phyloP scores from a whole-genome alignment of 2,797 vertebrate genomes.

The Rhinichthys osculus region DNA sequence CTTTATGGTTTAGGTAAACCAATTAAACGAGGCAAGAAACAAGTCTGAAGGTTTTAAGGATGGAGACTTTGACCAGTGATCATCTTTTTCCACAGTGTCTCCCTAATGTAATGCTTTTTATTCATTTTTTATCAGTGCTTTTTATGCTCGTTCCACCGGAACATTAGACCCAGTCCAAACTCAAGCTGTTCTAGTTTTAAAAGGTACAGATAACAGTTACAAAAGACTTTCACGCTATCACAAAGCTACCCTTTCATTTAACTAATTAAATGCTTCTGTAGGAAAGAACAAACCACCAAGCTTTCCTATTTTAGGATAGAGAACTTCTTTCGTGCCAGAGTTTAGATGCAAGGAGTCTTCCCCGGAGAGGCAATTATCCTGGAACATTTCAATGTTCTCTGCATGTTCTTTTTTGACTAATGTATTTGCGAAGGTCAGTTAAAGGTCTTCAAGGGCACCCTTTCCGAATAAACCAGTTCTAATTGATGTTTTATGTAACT shows the following conservation, averaged over 20 bases:
- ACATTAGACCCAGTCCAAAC: background rate
- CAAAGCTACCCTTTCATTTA: background rate
- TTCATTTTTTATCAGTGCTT: background rate
- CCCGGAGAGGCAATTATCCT: slow-evolving; percentile 36
- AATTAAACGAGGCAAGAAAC: background rate
- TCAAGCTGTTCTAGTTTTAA: background rate
- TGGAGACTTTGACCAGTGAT: background rate
- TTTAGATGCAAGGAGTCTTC: slow-evolving; percentile 7
- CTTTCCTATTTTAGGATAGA: background rate
- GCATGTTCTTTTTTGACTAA: background rate
- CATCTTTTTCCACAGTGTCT: background rate
- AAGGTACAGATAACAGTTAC: background rate
- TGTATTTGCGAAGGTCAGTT: slow-evolving; percentile 14
- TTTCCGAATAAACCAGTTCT: background rate
- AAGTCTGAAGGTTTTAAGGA: background rate
- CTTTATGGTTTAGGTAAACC: slow-evolving; percentile 12
- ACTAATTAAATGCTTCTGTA: background rate
- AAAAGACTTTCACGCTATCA: background rate
- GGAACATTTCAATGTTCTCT: background rate
- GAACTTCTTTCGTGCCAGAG: background rate
- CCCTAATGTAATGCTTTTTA: background rate
- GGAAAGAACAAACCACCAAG: background rate
- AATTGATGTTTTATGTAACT: background rate
- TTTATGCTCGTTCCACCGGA: background rate
- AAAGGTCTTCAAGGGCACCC: slow-evolving; percentile 8